Evolutionary conservation across 1,140 invertebrate genomes (phyloP).

Genomic region (Trinorchestia longiramus): DNA sequence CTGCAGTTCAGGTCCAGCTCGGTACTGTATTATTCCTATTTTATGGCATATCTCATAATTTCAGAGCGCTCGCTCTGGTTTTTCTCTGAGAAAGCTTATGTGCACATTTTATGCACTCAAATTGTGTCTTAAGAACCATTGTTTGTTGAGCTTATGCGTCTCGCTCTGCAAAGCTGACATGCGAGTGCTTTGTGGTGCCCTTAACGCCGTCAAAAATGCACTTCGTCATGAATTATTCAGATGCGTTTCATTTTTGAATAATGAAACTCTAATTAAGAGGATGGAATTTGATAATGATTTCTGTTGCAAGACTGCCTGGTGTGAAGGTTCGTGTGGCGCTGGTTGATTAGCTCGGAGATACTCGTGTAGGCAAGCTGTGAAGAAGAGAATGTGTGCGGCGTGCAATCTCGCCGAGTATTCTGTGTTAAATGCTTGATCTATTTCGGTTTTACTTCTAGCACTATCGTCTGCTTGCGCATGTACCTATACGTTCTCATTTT

Average conservation of each 20-base stretch:
- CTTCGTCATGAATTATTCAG: slow-evolving; percentile 27
- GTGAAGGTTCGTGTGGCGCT: slow-evolving; percentile 9
- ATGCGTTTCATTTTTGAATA: slow-evolving; percentile 37
- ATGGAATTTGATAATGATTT: slow-evolving; percentile 51
- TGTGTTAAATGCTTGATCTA: neutral
- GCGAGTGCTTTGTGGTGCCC: neutral
- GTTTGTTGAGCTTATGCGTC: slow-evolving; percentile 5
- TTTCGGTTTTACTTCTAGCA: neutral
- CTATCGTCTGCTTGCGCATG: neutral
- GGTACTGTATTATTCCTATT: slow-evolving; percentile 47
- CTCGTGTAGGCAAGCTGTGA: neutral
- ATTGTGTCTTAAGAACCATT: slow-evolving; percentile 15
- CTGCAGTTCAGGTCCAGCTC: slow-evolving; percentile 36
- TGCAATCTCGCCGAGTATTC: neutral
- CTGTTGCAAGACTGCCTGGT: slow-evolving; percentile 27
- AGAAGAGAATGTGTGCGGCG: neutral
- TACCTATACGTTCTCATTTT: neutral
- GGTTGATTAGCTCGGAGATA: slow-evolving; percentile 16
- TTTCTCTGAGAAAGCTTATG: slow-evolving; percentile 27
- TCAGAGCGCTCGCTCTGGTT: neutral
- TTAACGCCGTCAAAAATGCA: slow-evolving; percentile 34
- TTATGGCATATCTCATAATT: slow-evolving; percentile 46
- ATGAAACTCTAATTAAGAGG: slow-evolving; percentile 33
- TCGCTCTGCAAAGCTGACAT: neutral
- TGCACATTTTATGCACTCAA: neutral